Evolutionary conservation across 2,888 invertebrate genomes (phyloP), one percentile per base, ranked within the genome.

Genomic region (Lasioglossum oenotherae): DNA sequence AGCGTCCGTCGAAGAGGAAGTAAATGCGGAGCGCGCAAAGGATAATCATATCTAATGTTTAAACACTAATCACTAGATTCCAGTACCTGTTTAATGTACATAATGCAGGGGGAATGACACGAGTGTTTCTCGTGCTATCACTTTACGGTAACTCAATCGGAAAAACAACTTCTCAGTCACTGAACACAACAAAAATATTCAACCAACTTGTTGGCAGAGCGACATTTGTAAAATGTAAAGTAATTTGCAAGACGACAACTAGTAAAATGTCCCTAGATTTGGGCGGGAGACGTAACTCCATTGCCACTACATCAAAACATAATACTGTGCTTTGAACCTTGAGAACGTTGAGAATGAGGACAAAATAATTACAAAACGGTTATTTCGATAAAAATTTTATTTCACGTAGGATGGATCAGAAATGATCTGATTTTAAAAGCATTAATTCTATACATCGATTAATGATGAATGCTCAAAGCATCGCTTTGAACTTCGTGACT

Each of bases 401-500:
- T 80, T 71, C 23, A 27, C 27, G 23, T 46, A 23, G n/a, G 12
- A 78, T 71, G 72, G 38, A 46, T 6, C 53, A 35, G 44, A 14
- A 46, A 71, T 46, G 31, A 46, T 53, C 69, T 77, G 44, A 69
- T 74, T 76, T 60, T 27, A 44, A 75, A 60, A 31, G 38, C 23
- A 4, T 49, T 46, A 57, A 53, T n/a, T 12, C 6, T 60, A 74
- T n/a, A 41, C 27, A 27, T 79, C 4, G 19, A 46, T 96, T 96
- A 94, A 90, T 95, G 95, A 91, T 95, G 95, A 92, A 97, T 97
- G 89, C 98, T 97, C 86, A 98, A 95, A 10, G 98, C 98, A 96
- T 98, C 98, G 94, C 97, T 97, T 94, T 98, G 98, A 35, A 97
- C 97, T 96, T 98, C 98, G 92, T 98, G 98, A 91, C 98, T 98